Evolutionary conservation across 1,140 invertebrate species (phyloP).

Genomic region (Drosophila micromelanica): DNA sequence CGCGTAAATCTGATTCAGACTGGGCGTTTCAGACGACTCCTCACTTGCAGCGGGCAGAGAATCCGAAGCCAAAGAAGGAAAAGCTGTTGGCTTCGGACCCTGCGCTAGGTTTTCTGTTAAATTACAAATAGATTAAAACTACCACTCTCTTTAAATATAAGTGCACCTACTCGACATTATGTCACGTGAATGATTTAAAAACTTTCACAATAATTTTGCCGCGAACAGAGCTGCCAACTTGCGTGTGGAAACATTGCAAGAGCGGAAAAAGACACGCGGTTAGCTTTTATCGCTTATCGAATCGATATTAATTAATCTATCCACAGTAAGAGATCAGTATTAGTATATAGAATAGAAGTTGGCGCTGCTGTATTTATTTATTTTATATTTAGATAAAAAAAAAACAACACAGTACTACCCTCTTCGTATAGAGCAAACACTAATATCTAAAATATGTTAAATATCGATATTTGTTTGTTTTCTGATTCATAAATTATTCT

Average conservation of each 20-base stretch:
- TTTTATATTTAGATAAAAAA: too few relatives aligned
- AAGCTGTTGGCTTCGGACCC: too few relatives aligned
- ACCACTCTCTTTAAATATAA: neutral
- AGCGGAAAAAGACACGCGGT: neutral
- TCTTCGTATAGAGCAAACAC: too few relatives aligned
- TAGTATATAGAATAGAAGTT: too few relatives aligned
- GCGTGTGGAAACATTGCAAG: neutral
- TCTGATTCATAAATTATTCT: too few relatives aligned
- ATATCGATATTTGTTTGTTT: too few relatives aligned
- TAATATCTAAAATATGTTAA: too few relatives aligned
- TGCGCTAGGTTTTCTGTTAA: neutral
- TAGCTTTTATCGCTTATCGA: constrained; percentile 15
- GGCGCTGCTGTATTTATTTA: too few relatives aligned
- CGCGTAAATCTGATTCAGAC: constrained; percentile 4
- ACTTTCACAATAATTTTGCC: neutral
- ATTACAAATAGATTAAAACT: neutral
- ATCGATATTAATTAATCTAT: neutral
- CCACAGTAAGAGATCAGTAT: neutral
- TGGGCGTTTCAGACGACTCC: neutral
- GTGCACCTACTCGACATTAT: constrained; percentile 21
- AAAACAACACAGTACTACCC: too few relatives aligned
- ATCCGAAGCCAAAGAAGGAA: too few relatives aligned
- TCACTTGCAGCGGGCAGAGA: neutral
- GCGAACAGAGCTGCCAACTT: constrained; percentile 4
- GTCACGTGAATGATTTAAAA: neutral